Evolutionary conservation across 2,888 invertebrate species (phyloP).

Genomic region (Eledona agricola): DNA sequence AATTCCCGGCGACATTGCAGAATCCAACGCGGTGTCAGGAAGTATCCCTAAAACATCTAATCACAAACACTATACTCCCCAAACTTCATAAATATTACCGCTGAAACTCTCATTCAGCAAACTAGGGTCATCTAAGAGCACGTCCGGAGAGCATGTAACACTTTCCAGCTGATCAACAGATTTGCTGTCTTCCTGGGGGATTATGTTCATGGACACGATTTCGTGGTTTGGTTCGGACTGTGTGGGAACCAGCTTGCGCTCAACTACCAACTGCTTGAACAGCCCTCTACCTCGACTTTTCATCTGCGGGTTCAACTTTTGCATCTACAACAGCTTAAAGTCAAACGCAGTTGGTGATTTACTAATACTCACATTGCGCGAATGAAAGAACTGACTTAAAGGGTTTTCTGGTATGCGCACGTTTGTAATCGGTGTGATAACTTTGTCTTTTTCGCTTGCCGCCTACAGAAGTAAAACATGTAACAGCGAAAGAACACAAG

Average conservation of each 20-base stretch:
- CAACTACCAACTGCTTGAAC: constrained; percentile 75
- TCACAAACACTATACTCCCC: not conserved
- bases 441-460: too few relatives aligned
- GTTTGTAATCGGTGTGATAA: too few relatives aligned
- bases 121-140: too few relatives aligned
- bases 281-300: constrained; percentile 61
- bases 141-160: too few relatives aligned
- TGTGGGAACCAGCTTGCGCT: constrained; percentile 75
- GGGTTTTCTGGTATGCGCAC: too few relatives aligned
- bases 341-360: too few relatives aligned
- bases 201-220: constrained; percentile 62
- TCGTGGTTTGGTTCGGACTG: constrained; percentile 62
- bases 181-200: constrained; percentile 53
- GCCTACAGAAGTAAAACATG: too few relatives aligned
- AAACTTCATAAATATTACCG: too few relatives aligned
- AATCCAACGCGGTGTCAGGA: constrained; percentile 18
- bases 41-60: constrained; percentile 27
- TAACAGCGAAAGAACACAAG: too few relatives aligned
- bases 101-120: constrained; percentile 26
- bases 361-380: too few relatives aligned
- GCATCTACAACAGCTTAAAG: constrained; percentile 45
- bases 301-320: constrained; percentile 55
- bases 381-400: too few relatives aligned
- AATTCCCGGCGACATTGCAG: constrained; percentile 64
- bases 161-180: too few relatives aligned